Percentiles rank a stretch among this genome's conserved stretches.
Conservation (phyloP, 1,140 invertebrate species). For the Diorhabda elongata region DNA sequence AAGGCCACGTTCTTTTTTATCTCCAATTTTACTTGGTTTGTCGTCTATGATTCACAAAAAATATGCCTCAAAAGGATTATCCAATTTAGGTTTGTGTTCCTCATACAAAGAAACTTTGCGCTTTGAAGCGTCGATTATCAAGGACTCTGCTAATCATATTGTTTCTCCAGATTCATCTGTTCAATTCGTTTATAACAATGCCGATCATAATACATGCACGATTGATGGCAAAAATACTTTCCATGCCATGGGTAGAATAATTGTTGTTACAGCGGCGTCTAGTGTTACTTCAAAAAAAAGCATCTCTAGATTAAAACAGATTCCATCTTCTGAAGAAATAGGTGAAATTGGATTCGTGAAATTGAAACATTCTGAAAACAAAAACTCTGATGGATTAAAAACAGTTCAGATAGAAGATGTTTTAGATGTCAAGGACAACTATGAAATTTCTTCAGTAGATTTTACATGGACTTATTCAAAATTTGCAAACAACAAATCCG, state of each 20-base stretch:
- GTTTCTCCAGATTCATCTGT: not conserved
- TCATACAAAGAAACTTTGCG: slow-evolving; percentile 22
- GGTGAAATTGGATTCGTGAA: slow-evolving; percentile 13
- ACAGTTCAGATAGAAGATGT: not conserved
- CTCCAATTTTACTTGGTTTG: slow-evolving; percentile 22
- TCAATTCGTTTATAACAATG: not conserved
- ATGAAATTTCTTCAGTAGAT: slow-evolving; percentile 6
- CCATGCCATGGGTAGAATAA: slow-evolving; percentile 28
- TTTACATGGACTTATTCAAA: slow-evolving; percentile 29
- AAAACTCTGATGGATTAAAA: not conserved
- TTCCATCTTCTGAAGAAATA: slow-evolving; percentile 13
- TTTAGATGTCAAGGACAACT: not conserved
- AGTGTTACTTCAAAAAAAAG: not conserved
- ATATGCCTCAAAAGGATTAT: slow-evolving; percentile 20
- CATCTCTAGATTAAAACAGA: slow-evolving; percentile 13
- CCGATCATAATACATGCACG: slow-evolving; percentile 16
- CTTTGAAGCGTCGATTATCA: slow-evolving; percentile 19
- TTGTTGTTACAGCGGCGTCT: slow-evolving; percentile 8
- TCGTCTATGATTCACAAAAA: slow-evolving; percentile 21
- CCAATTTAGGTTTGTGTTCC: slow-evolving; percentile 18
- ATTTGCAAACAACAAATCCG: slow-evolving; percentile 20
- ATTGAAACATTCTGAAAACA: slow-evolving; percentile 17
- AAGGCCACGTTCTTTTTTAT: slow-evolving; percentile 24
- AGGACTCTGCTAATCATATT: not conserved
- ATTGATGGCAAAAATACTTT: slow-evolving; percentile 30